A percentile compares a stretch with the other conserved stretches of the same genome.
These are phyloP conservation scores for Neolamprologus brichardi DNA, from an alignment of 2,113 vertebrate genomes.

Conservation along the genomic window DNA sequence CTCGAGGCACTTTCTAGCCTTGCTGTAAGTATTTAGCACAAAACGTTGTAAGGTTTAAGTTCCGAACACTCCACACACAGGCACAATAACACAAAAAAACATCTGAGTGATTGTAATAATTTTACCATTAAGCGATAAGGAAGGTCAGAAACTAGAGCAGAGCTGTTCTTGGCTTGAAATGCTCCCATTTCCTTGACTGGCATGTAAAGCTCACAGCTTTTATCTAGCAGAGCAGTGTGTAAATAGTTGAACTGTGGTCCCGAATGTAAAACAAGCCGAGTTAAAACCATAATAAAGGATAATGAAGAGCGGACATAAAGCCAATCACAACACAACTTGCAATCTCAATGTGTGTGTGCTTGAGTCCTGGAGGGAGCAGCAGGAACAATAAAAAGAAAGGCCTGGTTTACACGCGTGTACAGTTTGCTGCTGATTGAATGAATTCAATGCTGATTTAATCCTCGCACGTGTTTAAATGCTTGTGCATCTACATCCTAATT, in stretches of 20 bases:
- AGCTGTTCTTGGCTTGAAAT: slow-evolving; percentile 61
- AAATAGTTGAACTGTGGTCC: slow-evolving; percentile 44
- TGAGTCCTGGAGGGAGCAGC: neutral
- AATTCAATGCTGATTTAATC: neutral
- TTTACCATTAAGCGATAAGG: slow-evolving; percentile 38
- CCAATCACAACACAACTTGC: slow-evolving; percentile 62
- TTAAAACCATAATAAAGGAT: slow-evolving; percentile 65
- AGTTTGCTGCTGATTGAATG: neutral
- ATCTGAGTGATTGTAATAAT: slow-evolving; percentile 19
- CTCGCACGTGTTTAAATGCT: neutral
- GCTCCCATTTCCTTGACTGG: slow-evolving; percentile 27
- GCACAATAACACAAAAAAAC: neutral
- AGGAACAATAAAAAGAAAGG: neutral
- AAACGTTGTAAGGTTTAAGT: neutral
- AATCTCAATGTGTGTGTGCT: neutral
- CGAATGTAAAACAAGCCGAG: slow-evolving; percentile 63
- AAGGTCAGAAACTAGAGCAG: slow-evolving; percentile 35
- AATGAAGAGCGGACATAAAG: slow-evolving; percentile 48
- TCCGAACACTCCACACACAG: neutral
- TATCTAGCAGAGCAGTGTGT: slow-evolving; percentile 18
- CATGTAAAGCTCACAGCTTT: slow-evolving; percentile 19
- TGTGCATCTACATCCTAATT: neutral
- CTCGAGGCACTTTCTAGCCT: neutral
- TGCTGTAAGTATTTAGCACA: neutral
- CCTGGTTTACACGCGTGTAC: neutral